A percentile compares a stretch with the other conserved stretches of the same genome.
Evolutionary conservation across 1,140 invertebrate genomes (phyloP).

Genomic region (Pogonomyrmex barbatus): DNA sequence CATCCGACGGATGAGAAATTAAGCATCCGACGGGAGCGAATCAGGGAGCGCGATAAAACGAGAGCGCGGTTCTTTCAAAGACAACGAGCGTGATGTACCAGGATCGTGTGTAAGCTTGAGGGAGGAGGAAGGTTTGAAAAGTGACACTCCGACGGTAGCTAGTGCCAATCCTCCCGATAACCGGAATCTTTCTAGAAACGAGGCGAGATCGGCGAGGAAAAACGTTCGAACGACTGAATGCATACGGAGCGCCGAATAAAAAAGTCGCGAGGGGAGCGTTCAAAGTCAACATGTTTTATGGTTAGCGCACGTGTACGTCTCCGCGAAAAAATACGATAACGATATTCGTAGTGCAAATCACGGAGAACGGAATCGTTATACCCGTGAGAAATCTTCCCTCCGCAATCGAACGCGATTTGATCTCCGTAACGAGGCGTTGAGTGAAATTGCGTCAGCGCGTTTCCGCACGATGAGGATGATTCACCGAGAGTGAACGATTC

Average conservation of each 20-base stretch:
- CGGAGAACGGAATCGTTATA: neutral
- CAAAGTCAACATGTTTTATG: constrained; percentile 33
- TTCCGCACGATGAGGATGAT: neutral
- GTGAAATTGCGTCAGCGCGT: neutral
- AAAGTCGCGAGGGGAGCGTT: constrained; percentile 7
- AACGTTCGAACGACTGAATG: constrained; percentile 17
- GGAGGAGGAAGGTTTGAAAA: constrained; percentile 25
- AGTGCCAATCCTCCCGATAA: constrained; percentile 53
- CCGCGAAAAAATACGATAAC: neutral
- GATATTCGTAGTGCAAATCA: neutral
- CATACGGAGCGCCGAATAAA: neutral
- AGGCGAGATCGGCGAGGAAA: neutral
- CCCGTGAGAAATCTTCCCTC: neutral
- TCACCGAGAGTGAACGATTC: constrained; percentile 2
- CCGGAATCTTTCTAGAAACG: constrained; percentile 37
- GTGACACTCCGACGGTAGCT: constrained; percentile 18
- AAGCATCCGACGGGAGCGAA: constrained; percentile 50
- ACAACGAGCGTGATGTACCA: constrained; percentile 60
- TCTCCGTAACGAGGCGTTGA: constrained; percentile 1
- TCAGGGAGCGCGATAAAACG: constrained; percentile 48
- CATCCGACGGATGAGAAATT: constrained; percentile 64
- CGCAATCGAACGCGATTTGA: neutral
- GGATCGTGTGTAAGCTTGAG: constrained; percentile 8
- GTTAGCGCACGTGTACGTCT: neutral
- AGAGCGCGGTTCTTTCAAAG: constrained; percentile 28